Evolutionary conservation across 2,888 invertebrate species (phyloP).

Genomic region (Drosophila ochracea): DNA sequence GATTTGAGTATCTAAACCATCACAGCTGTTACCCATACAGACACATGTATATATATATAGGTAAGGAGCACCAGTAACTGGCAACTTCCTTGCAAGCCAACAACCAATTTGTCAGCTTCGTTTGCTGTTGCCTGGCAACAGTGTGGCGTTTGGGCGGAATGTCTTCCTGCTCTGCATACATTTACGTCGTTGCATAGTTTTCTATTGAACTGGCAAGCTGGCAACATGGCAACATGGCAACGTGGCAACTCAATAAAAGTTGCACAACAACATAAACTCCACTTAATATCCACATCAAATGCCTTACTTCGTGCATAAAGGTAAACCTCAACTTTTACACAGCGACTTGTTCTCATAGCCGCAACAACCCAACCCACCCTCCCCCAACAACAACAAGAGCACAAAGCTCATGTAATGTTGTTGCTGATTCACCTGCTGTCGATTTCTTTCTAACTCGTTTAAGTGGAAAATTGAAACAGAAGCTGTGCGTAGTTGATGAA

Average conservation of each 20-base stretch:
- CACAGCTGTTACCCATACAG: slow-evolving; percentile 11
- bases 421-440: slow-evolving; percentile 33
- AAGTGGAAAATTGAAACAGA: slow-evolving; percentile 69
- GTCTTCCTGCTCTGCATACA: slow-evolving; percentile 17
- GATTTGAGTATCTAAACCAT: background rate
- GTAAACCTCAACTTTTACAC: slow-evolving; percentile 38
- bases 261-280: slow-evolving; percentile 60
- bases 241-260: slow-evolving; percentile 58
- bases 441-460: slow-evolving; percentile 37
- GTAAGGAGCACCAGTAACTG: background rate
- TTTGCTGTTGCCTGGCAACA: slow-evolving; percentile 30
- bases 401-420: slow-evolving; percentile 1
- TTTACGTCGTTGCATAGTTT: slow-evolving; percentile 21
- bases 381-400: slow-evolving; percentile 8
- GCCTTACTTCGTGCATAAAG: slow-evolving; percentile 57
- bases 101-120: slow-evolving; percentile 23
- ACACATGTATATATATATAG: background rate
- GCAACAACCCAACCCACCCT: background rate
- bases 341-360: slow-evolving; percentile 14
- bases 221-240: slow-evolving; percentile 21
- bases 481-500: slow-evolving; percentile 49
- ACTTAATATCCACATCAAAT: slow-evolving; percentile 66
- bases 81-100: slow-evolving; percentile 16
- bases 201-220: slow-evolving; percentile 28
- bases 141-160: background rate